Evolutionary conservation across 2,113 vertebrate genomes (phyloP).

Genomic region (Oxygymnocypris stewartii): DNA sequence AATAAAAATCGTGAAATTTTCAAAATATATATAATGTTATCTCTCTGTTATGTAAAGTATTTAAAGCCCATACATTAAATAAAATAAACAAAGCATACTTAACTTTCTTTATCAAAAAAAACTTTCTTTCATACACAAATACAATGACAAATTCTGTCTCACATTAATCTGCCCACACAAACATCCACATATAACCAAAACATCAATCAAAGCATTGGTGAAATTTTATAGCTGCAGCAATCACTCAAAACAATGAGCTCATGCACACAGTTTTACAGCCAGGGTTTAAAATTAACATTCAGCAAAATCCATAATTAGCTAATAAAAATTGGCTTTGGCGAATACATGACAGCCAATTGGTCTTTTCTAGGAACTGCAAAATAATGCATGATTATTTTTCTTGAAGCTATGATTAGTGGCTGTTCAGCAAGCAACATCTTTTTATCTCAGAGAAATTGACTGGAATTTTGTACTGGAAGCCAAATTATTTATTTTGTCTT

Average conservation of each 20-base stretch:
- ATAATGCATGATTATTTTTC: background rate
- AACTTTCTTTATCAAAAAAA: background rate
- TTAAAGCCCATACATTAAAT: background rate
- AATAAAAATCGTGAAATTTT: background rate
- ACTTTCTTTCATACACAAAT: constrained; percentile 7
- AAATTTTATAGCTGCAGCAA: background rate
- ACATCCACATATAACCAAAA: background rate
- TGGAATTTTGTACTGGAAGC: background rate
- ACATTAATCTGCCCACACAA: constrained; percentile 1
- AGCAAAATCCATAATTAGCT: background rate
- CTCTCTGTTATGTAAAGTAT: background rate
- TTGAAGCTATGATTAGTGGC: background rate
- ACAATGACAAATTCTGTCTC: background rate
- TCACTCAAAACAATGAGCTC: constrained; percentile 9
- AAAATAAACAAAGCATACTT: background rate
- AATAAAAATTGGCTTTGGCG: background rate
- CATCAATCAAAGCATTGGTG: constrained; percentile 8
- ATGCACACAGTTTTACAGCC: background rate
- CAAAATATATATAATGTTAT: background rate
- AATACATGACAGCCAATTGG: background rate
- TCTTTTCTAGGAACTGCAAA: background rate
- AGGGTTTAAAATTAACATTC: background rate
- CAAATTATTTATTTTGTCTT: background rate
- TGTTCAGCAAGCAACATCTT: background rate
- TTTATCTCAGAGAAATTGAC: background rate